These are phyloP conservation scores for Ophion slaviceki DNA, from an alignment of 2,888 invertebrate species.

Conservation along the genomic window DNA sequence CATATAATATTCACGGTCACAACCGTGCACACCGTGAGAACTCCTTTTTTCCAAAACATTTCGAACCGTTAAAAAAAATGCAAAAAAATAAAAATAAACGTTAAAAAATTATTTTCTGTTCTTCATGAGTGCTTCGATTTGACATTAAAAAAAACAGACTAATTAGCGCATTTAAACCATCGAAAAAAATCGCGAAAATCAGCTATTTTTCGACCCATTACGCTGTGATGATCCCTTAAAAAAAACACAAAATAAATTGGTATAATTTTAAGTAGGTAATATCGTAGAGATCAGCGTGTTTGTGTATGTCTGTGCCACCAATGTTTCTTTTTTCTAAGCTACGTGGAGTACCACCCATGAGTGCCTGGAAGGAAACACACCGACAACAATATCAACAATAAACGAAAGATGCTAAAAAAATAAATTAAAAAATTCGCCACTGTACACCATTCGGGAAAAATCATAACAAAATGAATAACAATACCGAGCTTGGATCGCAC, in stretches of 20 bases:
- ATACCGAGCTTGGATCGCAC: conserved; percentile 30
- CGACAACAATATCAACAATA: conserved; percentile 19
- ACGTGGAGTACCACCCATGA: conserved; percentile 4
- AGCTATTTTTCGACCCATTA: too few species aligned
- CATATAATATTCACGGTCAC: too few species aligned
- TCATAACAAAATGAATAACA: conserved; percentile 18
- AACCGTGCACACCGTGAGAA: too few species aligned
- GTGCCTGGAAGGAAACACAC: conserved; percentile 30
- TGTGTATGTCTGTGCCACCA: background rate
- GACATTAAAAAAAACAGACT: too few species aligned
- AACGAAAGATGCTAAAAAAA: conserved; percentile 16
- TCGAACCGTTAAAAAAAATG: too few species aligned
- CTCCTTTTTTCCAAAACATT: too few species aligned
- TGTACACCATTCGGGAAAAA: conserved; percentile 31
- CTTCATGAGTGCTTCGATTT: too few species aligned
- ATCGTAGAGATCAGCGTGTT: conserved; percentile 7
- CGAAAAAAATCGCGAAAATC: too few species aligned
- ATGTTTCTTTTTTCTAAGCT: conserved; percentile 16
- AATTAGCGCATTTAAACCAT: too few species aligned
- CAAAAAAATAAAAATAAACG: too few species aligned
- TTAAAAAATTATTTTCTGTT: too few species aligned
- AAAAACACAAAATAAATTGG: background rate
- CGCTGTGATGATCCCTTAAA: background rate
- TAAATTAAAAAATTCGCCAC: background rate
- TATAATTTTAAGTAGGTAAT: conserved; percentile 4